phyloP scores from a whole-genome alignment of 2,113 vertebrate species.

The Spea bombifrons region DNA sequence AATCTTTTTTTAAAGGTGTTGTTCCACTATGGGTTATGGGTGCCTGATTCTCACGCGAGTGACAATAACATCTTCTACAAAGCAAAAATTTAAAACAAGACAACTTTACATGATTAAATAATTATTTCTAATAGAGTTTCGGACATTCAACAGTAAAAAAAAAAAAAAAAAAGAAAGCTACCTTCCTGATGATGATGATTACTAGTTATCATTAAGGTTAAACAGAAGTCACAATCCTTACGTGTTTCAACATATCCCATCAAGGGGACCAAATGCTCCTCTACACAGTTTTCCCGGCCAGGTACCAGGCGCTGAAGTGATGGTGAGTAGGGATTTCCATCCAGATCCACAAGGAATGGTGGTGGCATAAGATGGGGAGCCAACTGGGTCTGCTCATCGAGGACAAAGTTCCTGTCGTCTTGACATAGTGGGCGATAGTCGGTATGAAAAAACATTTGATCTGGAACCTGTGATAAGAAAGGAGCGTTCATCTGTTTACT shows the following conservation, averaged over 20 bases:
- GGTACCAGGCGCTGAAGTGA: conserved; percentile 90
- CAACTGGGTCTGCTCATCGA: conserved; percentile 97
- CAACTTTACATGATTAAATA: too few relatives aligned
- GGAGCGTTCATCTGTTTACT: too few relatives aligned
- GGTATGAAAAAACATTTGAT: conserved; percentile 98
- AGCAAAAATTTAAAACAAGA: too few relatives aligned
- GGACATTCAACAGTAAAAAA: too few relatives aligned
- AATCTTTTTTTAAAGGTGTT: too few relatives aligned
- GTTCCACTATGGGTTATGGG: too few relatives aligned
- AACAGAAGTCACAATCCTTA: conserved; percentile 60
- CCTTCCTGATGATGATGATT: too few relatives aligned
- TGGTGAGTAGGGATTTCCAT: conserved; percentile 94
- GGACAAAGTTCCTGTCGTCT: conserved; percentile 88
- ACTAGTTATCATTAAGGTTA: too few relatives aligned
- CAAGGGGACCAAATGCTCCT: conserved; percentile 91
- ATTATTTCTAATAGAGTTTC: too few relatives aligned
- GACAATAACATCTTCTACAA: too few relatives aligned
- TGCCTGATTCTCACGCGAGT: too few relatives aligned
- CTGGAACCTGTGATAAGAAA: conserved; percentile 81
- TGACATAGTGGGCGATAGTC: conserved; percentile 93
- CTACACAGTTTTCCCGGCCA: conserved; percentile 87
- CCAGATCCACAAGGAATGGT: conserved; percentile 93
- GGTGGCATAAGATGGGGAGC: conserved; percentile 98
- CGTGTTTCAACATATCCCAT: conserved; percentile 94
- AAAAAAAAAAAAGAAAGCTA: too few relatives aligned